Evolutionary conservation across 2,888 invertebrate genomes (phyloP).

Genomic region (Acleris laterana): DNA sequence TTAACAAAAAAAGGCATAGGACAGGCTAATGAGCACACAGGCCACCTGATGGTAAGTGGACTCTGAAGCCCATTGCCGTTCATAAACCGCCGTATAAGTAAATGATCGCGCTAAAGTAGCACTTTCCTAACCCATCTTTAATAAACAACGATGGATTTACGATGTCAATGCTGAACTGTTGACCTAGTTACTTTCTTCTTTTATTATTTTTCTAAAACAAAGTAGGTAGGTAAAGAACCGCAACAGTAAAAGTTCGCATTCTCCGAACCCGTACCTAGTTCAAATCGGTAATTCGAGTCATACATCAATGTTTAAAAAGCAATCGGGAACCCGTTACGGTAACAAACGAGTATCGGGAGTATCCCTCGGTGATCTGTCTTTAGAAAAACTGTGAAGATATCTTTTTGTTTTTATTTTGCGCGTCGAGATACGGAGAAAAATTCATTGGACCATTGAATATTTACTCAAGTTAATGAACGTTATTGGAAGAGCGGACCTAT

Average conservation of each 20-base stretch:
- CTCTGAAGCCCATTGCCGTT: too few relatives aligned
- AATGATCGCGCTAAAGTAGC: too few relatives aligned
- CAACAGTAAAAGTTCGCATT: neutral
- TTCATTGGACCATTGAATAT: neutral
- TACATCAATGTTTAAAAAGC: constrained; percentile 38
- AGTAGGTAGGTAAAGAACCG: too few relatives aligned
- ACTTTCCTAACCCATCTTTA: too few relatives aligned
- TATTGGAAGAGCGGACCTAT: neutral
- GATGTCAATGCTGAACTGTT: too few relatives aligned
- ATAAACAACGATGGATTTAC: too few relatives aligned
- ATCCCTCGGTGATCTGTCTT: constrained; percentile 32
- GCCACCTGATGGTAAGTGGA: too few relatives aligned
- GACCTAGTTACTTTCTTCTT: neutral
- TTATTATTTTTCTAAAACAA: neutral
- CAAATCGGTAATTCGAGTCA: constrained; percentile 20
- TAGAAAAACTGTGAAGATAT: constrained; percentile 23
- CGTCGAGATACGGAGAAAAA: neutral
- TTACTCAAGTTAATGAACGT: neutral
- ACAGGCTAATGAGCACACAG: too few relatives aligned
- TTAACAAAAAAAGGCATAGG: too few relatives aligned
- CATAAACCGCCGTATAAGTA: too few relatives aligned
- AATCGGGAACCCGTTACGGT: constrained; percentile 33
- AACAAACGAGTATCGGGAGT: constrained; percentile 32
- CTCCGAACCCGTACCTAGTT: neutral
- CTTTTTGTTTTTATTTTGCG: neutral